Conservation (phyloP, 2,888 invertebrate species). For the Cataglyphis altisquamis region DNA sequence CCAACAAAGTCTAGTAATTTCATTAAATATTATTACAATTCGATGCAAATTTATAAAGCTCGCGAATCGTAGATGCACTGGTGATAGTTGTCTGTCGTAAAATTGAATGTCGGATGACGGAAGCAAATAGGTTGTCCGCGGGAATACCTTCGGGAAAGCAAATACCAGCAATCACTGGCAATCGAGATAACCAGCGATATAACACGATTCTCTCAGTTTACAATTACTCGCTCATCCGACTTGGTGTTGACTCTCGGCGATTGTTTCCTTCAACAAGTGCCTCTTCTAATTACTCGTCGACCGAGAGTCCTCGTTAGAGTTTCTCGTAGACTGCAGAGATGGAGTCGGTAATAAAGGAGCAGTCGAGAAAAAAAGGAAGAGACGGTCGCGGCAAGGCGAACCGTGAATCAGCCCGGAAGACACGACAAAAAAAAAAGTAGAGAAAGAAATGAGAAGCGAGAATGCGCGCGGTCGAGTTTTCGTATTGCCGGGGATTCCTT, state of each 20-base stretch:
- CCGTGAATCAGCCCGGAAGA: constrained; percentile 61
- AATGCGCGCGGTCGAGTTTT: constrained; percentile 37
- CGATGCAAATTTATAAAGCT: not conserved
- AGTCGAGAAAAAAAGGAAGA: constrained; percentile 56
- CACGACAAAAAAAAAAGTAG: constrained; percentile 23
- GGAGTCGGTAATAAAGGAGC: constrained; percentile 69
- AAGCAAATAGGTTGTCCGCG: constrained; percentile 46
- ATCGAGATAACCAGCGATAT: constrained; percentile 56
- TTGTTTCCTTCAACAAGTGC: constrained; percentile 75
- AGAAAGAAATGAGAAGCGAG: constrained; percentile 49
- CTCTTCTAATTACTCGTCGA: constrained; percentile 73
- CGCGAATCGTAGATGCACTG: constrained; percentile 5
- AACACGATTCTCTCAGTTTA: constrained; percentile 61
- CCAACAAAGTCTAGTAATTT: not conserved
- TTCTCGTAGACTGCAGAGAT: constrained; percentile 51
- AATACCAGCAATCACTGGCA: constrained; percentile 55
- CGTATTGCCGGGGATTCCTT: constrained; percentile 35
- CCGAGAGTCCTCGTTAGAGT: constrained; percentile 61
- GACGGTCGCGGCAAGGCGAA: constrained; percentile 7
- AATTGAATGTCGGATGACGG: constrained; percentile 47
- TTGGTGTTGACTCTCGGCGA: constrained; percentile 70
- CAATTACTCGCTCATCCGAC: constrained; percentile 67
- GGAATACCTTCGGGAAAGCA: constrained; percentile 50
- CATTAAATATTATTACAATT: constrained; percentile 17
- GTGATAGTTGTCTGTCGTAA: constrained; percentile 29